A percentile compares a stretch with the other conserved stretches of the same genome.
Conservation (phyloP, 23 tunicate species). For the Trididemnum nubilum region DNA sequence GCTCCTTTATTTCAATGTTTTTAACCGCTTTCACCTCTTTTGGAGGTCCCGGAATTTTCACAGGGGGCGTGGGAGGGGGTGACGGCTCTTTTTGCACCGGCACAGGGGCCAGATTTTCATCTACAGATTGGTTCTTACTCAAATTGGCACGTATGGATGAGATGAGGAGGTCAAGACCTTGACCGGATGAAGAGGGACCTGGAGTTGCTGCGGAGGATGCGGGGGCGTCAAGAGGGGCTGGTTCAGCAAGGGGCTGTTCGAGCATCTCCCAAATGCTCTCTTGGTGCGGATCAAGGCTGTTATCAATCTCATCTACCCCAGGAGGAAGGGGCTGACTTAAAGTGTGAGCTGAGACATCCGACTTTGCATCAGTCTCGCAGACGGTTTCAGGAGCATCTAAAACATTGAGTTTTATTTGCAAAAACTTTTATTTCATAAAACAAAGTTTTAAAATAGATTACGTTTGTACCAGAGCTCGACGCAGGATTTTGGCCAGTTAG, state of each 20-base stretch:
- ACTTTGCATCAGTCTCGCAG: too few species aligned
- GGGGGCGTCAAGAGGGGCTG: neutral
- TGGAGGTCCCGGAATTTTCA: neutral
- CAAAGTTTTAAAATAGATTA: too few species aligned
- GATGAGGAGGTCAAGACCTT: neutral
- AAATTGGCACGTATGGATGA: constrained; percentile 4
- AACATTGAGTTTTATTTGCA: too few species aligned
- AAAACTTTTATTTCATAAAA: too few species aligned
- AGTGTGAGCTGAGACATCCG: too few species aligned
- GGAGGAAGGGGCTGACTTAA: neutral
- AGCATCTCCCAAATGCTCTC: constrained; percentile 2
- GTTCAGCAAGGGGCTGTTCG: neutral
- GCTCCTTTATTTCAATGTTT: neutral
- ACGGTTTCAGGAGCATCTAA: too few species aligned
- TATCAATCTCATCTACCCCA: neutral
- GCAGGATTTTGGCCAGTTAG: too few species aligned
- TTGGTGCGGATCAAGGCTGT: neutral
- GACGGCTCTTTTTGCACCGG: neutral
- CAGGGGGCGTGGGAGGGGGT: neutral
- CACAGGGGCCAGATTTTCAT: neutral
- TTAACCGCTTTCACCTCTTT: neutral
- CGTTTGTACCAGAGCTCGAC: too few species aligned
- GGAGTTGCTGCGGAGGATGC: neutral
- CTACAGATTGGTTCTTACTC: neutral
- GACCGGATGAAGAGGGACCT: neutral